Base-by-base conservation (phyloP, 2,888 invertebrate species). In the Aquatica leii region DNA sequence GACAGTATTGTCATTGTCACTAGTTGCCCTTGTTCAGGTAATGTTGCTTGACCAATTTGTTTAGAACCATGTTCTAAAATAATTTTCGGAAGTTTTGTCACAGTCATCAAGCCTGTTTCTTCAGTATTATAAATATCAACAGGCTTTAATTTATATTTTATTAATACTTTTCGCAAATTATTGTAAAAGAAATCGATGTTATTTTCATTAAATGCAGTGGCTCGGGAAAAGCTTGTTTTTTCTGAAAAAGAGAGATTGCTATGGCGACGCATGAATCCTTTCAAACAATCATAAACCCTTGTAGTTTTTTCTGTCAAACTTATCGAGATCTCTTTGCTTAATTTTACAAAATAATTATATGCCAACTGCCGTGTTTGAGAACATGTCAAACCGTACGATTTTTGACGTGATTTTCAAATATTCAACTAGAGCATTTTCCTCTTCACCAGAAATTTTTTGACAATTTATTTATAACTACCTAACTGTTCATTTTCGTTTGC, bases 311-410 rank as follows among this genome's bases (percentile, higher is more conserved):
- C 15, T 41, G n/a, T 41, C 41, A 5, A 41, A n/a, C n/a, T n/a
- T n/a, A n/a, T n/a, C n/a, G n/a, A n/a, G n/a, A n/a, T n/a, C n/a
- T n/a, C n/a, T n/a, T n/a, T n/a, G n/a, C n/a, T n/a, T n/a, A n/a
- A n/a, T n/a, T n/a, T n/a, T n/a, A n/a, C n/a, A n/a, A n/a, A n/a
- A n/a, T n/a, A n/a, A n/a, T n/a, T n/a, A n/a, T n/a, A n/a, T n/a
- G n/a, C n/a, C n/a, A n/a, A n/a, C 12, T 15, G 12, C n/a, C 15
- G 15, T n/a, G n/a, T n/a, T n/a, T n/a, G n/a, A n/a, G n/a, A n/a
- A n/a, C n/a, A n/a, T 41, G 41, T 41, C 41, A 41, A 41, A 41
- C 41, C 41, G 41, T 41, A 41, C 41, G 41, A 41, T 41, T 41
- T 41, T 41, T 41, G 41, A 41, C 41, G 41, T 41, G 15, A 41